Base-by-base conservation (phyloP, 2,797 vertebrate genomes). In the Microhierax caerulescens region DNA sequence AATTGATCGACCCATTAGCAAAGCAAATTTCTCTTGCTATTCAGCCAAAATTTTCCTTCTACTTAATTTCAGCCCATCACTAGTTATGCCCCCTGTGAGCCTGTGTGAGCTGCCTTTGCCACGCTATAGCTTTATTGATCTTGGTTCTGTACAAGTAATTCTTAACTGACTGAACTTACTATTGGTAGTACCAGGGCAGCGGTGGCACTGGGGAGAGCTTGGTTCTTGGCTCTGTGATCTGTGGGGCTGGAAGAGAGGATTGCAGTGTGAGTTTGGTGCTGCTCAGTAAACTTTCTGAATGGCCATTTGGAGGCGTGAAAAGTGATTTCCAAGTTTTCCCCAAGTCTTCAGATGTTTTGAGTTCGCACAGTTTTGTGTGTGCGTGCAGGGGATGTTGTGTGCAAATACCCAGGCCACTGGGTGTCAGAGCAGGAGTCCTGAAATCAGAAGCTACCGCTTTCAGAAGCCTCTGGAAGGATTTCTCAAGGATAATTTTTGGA, bases 1-100 rank as follows among this genome's bases (percentile, higher is more conserved):
- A 96, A 96, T 95, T 97, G 95, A 97, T 94, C 87, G 94, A 91
- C 92, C 95, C 72, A 96, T 97, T 97, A 97, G 92, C 92, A 97
- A 96, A 96, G 90, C 97, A 97, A 97, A 97, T 95, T 96, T 94
- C 93, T 94, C 78, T 92, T 92, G 90, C 75, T 90, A 39, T 96
- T 95, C 93, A 80, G 96, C 94, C 94, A 97, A 70, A 94, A 90
- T 91, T 96, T 96, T 95, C 81, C 90, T 94, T 95, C 95, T 95
- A 84, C 92, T 95, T 95, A 93, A 94, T 95, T 97, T 97, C 91
- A 97, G 47, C 92, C 78, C 81, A 93, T 97, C 81, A 81, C 68
- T 81, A 63, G 88, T 97, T 97, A 95, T 93, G 85, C 75, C 75
- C 69, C 50, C 77, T 65, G 61, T 28, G 80, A 91, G 54, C 57